Percentiles rank a stretch among this genome's conserved stretches.
Conservation (phyloP, 2,888 invertebrate species). For the Dasypogon diadema region DNA sequence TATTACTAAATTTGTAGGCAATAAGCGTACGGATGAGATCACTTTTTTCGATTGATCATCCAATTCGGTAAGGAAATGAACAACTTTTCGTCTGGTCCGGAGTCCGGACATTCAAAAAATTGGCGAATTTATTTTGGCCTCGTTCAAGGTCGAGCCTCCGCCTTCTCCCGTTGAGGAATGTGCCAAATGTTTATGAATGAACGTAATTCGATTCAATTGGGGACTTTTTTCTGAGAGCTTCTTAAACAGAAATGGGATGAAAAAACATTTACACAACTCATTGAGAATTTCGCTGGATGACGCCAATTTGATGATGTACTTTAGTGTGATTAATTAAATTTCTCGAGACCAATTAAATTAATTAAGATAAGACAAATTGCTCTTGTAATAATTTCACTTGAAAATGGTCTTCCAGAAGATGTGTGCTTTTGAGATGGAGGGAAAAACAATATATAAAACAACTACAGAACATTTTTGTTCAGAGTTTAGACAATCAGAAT, state of each 20-base stretch:
- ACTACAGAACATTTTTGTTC: no score
- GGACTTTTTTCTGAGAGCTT: slow-evolving; percentile 14
- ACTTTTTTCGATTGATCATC: slow-evolving; percentile 5
- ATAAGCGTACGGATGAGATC: slow-evolving; percentile 28
- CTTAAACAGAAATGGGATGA: not conserved
- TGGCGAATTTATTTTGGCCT: slow-evolving; percentile 35
- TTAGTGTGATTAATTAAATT: slow-evolving; percentile 40
- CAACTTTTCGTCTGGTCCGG: slow-evolving; percentile 11
- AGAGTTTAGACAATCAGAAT: no score
- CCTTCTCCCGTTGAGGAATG: slow-evolving; percentile 45
- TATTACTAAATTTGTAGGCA: not conserved
- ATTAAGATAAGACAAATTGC: slow-evolving; percentile 47
- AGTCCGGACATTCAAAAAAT: not conserved
- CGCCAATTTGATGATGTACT: slow-evolving; percentile 13
- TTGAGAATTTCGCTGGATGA: slow-evolving; percentile 19
- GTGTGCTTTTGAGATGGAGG: no score
- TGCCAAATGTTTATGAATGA: slow-evolving; percentile 55
- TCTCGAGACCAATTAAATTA: slow-evolving; percentile 33
- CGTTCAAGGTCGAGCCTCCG: slow-evolving; percentile 50
- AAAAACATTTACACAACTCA: not conserved
- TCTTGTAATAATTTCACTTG: no score
- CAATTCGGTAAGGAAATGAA: slow-evolving; percentile 1
- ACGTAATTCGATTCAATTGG: slow-evolving; percentile 52
- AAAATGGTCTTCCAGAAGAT: no score
- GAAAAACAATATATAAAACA: no score